These are phyloP conservation scores for Connochaetes taurinus DNA, from an alignment of 2,113 vertebrate species.

Conservation along the genomic window DNA sequence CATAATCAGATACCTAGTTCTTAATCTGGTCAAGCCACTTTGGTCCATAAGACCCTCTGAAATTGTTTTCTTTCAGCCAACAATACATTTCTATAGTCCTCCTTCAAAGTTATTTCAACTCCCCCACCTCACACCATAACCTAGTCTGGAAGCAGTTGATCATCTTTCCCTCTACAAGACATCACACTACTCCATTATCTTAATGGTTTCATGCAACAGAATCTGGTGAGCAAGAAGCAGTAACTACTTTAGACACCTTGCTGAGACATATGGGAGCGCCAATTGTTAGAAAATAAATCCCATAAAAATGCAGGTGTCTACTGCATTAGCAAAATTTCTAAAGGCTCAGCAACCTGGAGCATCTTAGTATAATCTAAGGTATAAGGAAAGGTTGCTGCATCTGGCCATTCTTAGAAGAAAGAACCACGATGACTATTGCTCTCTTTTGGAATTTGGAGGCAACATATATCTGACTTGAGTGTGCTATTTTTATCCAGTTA, in stretches of 20 bases:
- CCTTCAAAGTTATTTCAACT: neutral
- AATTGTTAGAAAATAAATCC: neutral
- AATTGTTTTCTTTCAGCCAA: neutral
- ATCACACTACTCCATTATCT: too few relatives aligned
- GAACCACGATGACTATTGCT: neutral
- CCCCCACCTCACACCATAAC: neutral
- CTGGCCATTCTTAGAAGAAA: neutral
- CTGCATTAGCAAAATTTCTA: neutral
- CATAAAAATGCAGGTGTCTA: neutral
- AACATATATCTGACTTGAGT: neutral
- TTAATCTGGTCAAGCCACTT: neutral
- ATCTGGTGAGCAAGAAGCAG: neutral
- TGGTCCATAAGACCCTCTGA: neutral
- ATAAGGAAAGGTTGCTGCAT: neutral
- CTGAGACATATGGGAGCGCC: fast-evolving
- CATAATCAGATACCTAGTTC: neutral
- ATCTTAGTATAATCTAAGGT: neutral
- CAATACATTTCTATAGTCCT: neutral
- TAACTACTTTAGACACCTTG: neutral
- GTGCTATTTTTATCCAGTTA: neutral
- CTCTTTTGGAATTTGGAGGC: neutral
- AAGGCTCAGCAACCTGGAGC: neutral
- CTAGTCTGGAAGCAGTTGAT: neutral
- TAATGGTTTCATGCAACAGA: neutral
- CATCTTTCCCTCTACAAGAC: neutral